Base-by-base conservation (phyloP, 1,140 invertebrate genomes). In the Bombus superbus region DNA sequence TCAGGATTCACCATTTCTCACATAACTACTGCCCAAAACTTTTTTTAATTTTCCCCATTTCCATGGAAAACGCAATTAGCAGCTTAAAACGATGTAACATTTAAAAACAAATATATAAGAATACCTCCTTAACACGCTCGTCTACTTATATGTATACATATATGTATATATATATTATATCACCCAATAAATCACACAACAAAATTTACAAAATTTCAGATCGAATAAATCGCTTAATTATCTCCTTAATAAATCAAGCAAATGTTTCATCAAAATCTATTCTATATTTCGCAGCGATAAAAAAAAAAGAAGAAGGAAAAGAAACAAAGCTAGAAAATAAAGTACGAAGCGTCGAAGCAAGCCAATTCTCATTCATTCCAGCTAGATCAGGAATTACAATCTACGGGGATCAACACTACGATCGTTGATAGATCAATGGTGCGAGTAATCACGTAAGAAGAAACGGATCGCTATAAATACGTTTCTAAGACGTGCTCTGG, bases 401-500 rank as follows among this genome's bases (percentile, higher is more conserved):
- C 3, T 10, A 68, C 25, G 3, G 18, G 15, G 38, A 69, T 40
- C 38, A 28, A 40, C 5, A 25, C 28, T 42, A 75, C n/a, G 18
- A 47, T 53, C 57, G 25, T 77, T 42, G 35, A 77, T 77, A 38
- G 75, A 77, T 64, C 75, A 22, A 32, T 22, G 44, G n/a, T 25
- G 25, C 38, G 15, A 38, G 35, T 76, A 40, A 57, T 57, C 74
- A 11, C 53, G 74, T 38, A 59, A 35, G 25, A n/a, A 53, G 11
- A 57, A 22, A 11, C 35, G 35, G 35, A 32, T 57, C 18, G 35
- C 74, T 68, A 68, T 40, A 77, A 69, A 68, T 76, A 75, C 68
- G 44, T 35, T 59, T 83, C 38, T 47, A 78, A 71, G 82, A 83
- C 74, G 74, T 53, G 74, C 74, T 57, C 74, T 78, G 82, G 44